Evolutionary conservation across 1,140 invertebrate species (phyloP), one percentile per base, ranked within the genome.

Genomic region (Meteorus sp.): DNA sequence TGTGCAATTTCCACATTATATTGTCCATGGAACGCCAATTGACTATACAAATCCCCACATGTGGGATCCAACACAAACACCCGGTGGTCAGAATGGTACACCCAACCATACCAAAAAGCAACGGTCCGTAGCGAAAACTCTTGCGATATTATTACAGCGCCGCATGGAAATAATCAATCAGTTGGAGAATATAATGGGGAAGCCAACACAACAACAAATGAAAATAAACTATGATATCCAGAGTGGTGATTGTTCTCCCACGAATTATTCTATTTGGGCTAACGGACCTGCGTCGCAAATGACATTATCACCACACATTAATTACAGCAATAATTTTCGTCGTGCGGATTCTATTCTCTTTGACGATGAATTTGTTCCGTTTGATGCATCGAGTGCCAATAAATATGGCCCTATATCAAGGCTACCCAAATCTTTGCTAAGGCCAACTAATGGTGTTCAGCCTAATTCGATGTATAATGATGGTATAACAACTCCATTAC

Each of bases 331-430:
- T 43, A 85, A 83, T 59, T 86, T 85, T 73, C 83, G 85, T 31
- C 80, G 85, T 51, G 83, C 85, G 17, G 86, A 88, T 69, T 82
- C 84, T 19, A 83, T 88, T 63, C 70, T 86, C 58, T 84, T 87
- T 23, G 87, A 89, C 51, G 89, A 89, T 62, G 88, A 89, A 68
- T 88, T 88, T 65, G 84, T 90, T 37, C 89, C 90, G 3, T 91
- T 90, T 74, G 89, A 91, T 68, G 81, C 85, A 13, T 85, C 88
- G 19, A 73, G 86, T 15, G 85, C 86, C 15, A 91, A 86, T 67
- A 91, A 89, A 75, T 92, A 88, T 69, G 90, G 90, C 9, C 89
- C 91, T 1, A 92, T 92, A 61, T 91, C 89, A n/a, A 82, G 89
- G 60, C 79, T 87, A 69, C 82, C 83, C 20, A 85, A 85, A 63